Percentiles rank a stretch among this genome's conserved stretches.
Conservation (phyloP, 1,140 invertebrate species). For the Manduca sexta region DNA sequence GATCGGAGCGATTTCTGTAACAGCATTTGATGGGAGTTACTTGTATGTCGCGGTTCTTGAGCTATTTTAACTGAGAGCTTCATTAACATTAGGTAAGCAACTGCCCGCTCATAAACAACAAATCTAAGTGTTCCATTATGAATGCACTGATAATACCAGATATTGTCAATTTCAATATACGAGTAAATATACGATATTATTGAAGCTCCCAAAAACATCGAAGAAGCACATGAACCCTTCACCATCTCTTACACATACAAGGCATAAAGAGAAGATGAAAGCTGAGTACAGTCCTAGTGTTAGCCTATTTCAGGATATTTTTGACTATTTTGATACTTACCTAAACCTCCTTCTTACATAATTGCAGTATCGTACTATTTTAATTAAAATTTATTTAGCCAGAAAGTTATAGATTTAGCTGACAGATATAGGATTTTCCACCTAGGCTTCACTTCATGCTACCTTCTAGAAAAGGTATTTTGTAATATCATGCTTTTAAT, state of each 20-base stretch:
- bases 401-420: background rate
- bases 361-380: background rate
- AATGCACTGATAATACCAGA: too few species aligned
- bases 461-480: background rate
- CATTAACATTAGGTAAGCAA: too few species aligned
- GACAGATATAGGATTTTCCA: background rate
- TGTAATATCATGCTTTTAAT: too few species aligned
- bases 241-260: slow-evolving; percentile 1
- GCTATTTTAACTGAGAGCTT: too few species aligned
- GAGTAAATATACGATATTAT: background rate
- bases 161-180: too few species aligned
- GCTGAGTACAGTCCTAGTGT: background rate
- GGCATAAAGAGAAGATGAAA: slow-evolving; percentile 1
- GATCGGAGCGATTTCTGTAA: slow-evolving; percentile 72
- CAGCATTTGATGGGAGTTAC: slow-evolving; percentile 20
- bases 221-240: slow-evolving; percentile 2
- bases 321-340: slow-evolving; percentile 3
- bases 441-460: slow-evolving; percentile 1
- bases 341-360: background rate
- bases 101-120: too few species aligned
- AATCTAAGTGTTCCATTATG: too few species aligned
- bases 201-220: slow-evolving; percentile 2
- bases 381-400: background rate
- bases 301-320: slow-evolving; percentile 6
- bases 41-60: too few species aligned